Evolutionary conservation across 2,888 invertebrate genomes (phyloP).

Genomic region (Dendrolimus houi): DNA sequence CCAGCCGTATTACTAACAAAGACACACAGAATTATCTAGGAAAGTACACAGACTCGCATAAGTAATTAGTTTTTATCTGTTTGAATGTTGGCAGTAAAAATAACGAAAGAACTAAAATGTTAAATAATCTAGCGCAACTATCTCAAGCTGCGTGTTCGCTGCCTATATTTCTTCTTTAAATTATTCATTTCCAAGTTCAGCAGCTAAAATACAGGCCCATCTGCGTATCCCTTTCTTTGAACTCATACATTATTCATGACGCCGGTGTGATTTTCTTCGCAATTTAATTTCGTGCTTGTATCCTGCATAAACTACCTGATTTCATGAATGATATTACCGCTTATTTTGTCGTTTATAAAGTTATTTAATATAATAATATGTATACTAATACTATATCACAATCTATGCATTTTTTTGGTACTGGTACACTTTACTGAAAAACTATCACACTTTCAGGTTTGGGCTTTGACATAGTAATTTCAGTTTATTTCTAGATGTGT

Average conservation of each 20-base stretch:
- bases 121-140: not conserved
- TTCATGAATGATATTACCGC: not conserved
- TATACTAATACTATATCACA: too few relatives aligned
- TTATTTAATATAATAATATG: too few relatives aligned
- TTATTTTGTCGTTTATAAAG: not conserved
- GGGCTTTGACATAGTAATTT: too few relatives aligned
- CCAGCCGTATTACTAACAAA: too few relatives aligned
- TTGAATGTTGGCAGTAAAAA: too few relatives aligned
- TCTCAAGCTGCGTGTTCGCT: not conserved
- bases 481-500: too few relatives aligned
- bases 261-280: conserved; percentile 41
- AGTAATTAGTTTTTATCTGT: too few relatives aligned
- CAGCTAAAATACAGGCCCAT: conserved; percentile 51
- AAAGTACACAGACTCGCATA: too few relatives aligned
- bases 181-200: conserved; percentile 52
- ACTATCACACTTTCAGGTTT: too few relatives aligned
- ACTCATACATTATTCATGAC: conserved; percentile 55
- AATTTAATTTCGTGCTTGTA: conserved; percentile 32
- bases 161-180: conserved; percentile 27
- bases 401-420: too few relatives aligned
- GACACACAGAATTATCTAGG: too few relatives aligned
- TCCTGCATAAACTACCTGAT: conserved; percentile 8
- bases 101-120: not conserved
- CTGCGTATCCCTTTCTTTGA: conserved; percentile 53
- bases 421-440: too few relatives aligned